Conservation (phyloP, 1,140 invertebrate species). For the Hydropsyche tenuis region DNA sequence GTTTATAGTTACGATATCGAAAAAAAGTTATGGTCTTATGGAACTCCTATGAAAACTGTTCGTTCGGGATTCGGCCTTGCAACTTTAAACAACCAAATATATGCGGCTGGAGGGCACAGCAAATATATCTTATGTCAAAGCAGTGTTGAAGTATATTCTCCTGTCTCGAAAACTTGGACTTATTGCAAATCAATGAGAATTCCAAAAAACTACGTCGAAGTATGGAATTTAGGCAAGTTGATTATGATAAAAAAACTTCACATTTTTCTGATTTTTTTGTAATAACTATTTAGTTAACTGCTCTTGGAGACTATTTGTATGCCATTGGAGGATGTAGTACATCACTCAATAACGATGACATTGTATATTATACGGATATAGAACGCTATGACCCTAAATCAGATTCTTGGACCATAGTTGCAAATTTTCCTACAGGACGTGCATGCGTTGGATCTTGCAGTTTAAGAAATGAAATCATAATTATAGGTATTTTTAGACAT, state of each 20-base stretch:
- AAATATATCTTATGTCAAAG: too few relatives aligned
- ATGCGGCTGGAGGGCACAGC: conserved; percentile 7
- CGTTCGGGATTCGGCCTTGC: background rate
- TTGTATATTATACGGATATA: background rate
- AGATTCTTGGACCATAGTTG: background rate
- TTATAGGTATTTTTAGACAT: background rate
- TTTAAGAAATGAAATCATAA: background rate
- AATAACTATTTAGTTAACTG: background rate
- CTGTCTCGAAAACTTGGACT: background rate
- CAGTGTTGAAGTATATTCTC: background rate
- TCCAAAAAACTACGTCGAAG: background rate
- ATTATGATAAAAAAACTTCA: background rate
- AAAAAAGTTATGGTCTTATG: background rate
- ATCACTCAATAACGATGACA: background rate
- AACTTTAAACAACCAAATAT: background rate
- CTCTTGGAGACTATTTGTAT: background rate
- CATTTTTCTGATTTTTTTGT: background rate
- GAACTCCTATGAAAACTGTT: background rate
- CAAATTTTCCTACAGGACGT: background rate
- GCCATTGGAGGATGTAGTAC: background rate
- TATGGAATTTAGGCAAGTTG: background rate
- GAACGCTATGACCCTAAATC: background rate
- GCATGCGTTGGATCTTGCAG: background rate
- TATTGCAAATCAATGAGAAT: background rate
- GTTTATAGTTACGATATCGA: background rate